Percentiles rank a stretch among this genome's conserved stretches.
Evolutionary conservation across 2,113 vertebrate genomes (phyloP).

Genomic region (Xiphorhynchus elegans): DNA sequence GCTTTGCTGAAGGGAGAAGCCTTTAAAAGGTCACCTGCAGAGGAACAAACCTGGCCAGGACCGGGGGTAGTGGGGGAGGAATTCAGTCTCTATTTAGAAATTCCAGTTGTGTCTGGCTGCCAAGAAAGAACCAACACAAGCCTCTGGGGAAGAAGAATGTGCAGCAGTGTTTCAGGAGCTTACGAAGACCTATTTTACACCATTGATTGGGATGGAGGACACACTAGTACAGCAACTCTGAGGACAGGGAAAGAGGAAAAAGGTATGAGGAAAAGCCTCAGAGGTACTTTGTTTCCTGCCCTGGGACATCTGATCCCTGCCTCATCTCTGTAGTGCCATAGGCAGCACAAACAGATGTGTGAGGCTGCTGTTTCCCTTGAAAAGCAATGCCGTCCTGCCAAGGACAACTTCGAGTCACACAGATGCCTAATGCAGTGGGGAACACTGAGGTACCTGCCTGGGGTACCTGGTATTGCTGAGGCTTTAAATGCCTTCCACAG

Average conservation of each 20-base stretch:
- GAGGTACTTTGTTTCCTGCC: not conserved
- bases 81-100: not conserved
- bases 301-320: not conserved
- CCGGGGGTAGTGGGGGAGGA: not conserved
- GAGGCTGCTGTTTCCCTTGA: not conserved
- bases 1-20: not conserved
- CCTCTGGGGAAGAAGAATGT: not conserved
- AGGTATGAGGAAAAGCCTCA: not conserved
- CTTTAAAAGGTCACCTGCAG: slow-evolving; percentile 27
- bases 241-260: not conserved
- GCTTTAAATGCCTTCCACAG: not conserved
- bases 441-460: not conserved
- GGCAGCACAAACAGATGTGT: accelerated
- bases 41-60: not conserved
- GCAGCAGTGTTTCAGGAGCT: not conserved
- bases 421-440: not conserved
- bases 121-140: not conserved
- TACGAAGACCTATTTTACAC: not conserved
- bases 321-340: not conserved
- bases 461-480: not conserved
- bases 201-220: not conserved
- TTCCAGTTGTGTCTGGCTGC: not conserved
- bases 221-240: not conserved
- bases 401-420: accelerated
- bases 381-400: not conserved